Evolutionary conservation across 1,140 invertebrate genomes (phyloP).

Genomic region (Onthophagus taurus): DNA sequence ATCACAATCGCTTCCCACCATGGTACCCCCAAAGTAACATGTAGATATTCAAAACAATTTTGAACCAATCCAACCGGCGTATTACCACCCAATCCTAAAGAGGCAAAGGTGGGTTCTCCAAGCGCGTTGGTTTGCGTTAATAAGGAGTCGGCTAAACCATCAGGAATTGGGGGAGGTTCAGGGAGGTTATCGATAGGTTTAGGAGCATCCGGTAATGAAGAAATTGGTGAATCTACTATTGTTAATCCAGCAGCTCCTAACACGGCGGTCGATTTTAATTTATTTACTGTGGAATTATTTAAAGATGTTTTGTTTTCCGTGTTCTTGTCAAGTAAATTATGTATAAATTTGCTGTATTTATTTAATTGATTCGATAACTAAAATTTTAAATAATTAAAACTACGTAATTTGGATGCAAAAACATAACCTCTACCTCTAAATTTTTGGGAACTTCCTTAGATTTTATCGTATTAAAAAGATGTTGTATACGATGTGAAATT

Average conservation of each 20-base stretch:
- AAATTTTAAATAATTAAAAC: too few relatives aligned
- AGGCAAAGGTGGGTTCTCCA: constrained; percentile 68
- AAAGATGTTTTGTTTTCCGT: neutral
- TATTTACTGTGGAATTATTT: neutral
- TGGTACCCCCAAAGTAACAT: constrained; percentile 64
- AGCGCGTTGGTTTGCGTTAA: constrained; percentile 41
- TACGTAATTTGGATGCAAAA: too few relatives aligned
- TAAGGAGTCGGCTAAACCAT: constrained; percentile 34
- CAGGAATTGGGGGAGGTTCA: constrained; percentile 42
- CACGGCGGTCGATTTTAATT: neutral
- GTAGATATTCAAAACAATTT: constrained; percentile 68
- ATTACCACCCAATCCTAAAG: constrained; percentile 70
- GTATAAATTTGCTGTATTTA: neutral
- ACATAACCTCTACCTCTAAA: too few relatives aligned
- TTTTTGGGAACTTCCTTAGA: neutral
- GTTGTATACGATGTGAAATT: too few relatives aligned
- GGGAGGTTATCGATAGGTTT: constrained; percentile 38
- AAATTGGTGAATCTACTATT: constrained; percentile 1
- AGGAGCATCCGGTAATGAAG: neutral
- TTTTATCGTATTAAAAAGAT: neutral
- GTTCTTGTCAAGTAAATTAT: neutral
- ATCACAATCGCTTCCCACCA: constrained; percentile 83
- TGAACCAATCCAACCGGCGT: constrained; percentile 72
- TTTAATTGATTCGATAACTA: neutral
- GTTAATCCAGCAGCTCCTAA: constrained; percentile 4